Evolutionary conservation across 2,113 vertebrate species (phyloP).

Genomic region (Lophochroa leadbeateri): DNA sequence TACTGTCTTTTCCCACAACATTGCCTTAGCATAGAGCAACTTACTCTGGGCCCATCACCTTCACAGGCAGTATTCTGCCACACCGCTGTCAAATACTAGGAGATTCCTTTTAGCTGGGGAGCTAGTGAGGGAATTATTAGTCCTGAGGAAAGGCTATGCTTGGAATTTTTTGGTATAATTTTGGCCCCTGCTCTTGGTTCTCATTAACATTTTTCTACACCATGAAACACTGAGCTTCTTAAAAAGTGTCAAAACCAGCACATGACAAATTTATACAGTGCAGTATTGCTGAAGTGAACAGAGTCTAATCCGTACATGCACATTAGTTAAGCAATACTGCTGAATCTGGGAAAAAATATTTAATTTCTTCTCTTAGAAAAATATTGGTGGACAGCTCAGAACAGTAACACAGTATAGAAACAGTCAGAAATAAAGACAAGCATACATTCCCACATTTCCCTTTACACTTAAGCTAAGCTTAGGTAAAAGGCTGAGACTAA

Average conservation of each 20-base stretch:
- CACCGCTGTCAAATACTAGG: not conserved
- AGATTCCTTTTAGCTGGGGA: not conserved
- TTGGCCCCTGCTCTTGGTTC: not conserved
- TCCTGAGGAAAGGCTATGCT: not conserved
- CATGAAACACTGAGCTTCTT: not conserved
- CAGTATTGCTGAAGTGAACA: not conserved
- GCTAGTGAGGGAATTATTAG: not conserved
- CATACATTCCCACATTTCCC: not conserved
- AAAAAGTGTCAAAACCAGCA: not conserved
- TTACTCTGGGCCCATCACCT: rapidly evolving
- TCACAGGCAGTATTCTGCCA: not conserved
- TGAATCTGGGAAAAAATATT: not conserved
- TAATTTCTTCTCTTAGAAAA: not conserved
- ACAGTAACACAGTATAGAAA: not conserved
- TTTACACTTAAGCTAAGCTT: not conserved
- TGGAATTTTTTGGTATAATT: not conserved
- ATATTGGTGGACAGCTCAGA: not conserved
- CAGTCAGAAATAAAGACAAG: not conserved
- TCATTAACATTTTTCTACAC: not conserved
- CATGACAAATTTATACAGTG: not conserved
- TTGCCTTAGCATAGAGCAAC: not conserved
- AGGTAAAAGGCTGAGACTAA: not conserved
- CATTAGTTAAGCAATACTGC: not conserved
- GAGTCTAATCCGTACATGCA: not conserved
- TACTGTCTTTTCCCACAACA: not conserved